Evolutionary conservation across 2,113 vertebrate species (phyloP), one percentile per base, ranked within the genome.

Genomic region (Gasterosteus nipponicus): DNA sequence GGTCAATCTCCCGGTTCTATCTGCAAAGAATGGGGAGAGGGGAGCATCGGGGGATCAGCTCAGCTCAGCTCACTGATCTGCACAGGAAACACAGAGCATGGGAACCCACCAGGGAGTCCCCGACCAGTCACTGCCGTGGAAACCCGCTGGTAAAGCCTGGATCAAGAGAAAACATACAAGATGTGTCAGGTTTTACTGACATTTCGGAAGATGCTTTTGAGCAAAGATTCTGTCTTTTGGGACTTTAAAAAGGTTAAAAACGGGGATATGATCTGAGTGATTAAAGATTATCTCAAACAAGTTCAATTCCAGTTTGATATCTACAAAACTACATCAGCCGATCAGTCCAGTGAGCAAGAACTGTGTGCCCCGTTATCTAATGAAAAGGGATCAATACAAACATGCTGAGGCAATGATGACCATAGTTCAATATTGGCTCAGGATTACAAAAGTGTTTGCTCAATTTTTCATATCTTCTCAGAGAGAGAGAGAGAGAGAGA

Each of bases 21-120:
- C 86, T 85, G 76, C 78, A 76, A 78, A 71, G 82, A 88, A 88
- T 86, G 83, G 69, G 72, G 15, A 38, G 73, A 86, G 77, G 76
- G 29, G 78, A 74, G 84, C 81, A 88, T 87, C 75, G 81, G 88
- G 81, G 77, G 89, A 90, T 91, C 88, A 82, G 77, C 83, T 86
- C 82, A 83, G 82, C 79, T 84, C 80, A 85, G 63, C 73, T 87
- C 83, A 86, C 77, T 89, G 87, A 89, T 91, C 84, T 89, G 78
- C 79, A 87, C 84, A 91, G 87, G 88, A 91, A 90, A 88, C 81
- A 86, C 69, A 7, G 74, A 89, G 89, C 86, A 92, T 86, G 85
- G 84, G 90, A 92, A 89, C 80, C 57, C 89, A 86, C 35, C 82
- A 64, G 88, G 90, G 81, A 72, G 84, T 35, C 75, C 9, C 5